Percentiles rank a stretch among this genome's conserved stretches.
phyloP scores from a whole-genome alignment of 2,113 vertebrate genomes.

The Rhineura floridana region DNA sequence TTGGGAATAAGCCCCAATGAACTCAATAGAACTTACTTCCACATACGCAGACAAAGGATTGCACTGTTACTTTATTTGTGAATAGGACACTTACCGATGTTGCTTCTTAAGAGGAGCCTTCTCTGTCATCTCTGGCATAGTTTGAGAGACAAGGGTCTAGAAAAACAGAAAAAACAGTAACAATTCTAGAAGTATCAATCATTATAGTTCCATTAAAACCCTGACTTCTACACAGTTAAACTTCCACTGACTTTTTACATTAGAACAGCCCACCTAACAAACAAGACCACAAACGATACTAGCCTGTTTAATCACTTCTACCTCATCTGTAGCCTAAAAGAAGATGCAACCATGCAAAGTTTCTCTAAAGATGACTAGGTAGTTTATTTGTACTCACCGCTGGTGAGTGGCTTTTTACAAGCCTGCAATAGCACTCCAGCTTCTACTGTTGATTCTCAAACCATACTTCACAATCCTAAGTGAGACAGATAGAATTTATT shows the following conservation, averaged over 20 bases:
- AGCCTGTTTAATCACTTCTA: neutral
- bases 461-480: neutral
- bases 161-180: constrained; percentile 41
- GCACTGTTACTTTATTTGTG: neutral
- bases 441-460: neutral
- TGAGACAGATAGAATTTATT: neutral
- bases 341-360: neutral
- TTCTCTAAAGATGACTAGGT: neutral
- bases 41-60: too few species aligned
- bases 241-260: neutral
- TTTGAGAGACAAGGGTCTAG: constrained; percentile 78
- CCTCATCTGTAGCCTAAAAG: neutral
- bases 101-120: constrained; percentile 87
- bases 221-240: neutral
- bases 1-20: neutral
- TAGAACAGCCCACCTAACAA: neutral
- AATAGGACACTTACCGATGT: constrained; percentile 80
- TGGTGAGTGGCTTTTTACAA: neutral
- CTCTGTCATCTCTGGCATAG: constrained; percentile 98
- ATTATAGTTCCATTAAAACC: neutral
- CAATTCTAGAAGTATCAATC: neutral
- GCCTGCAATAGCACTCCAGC: neutral
- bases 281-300: neutral
- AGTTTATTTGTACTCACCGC: neutral
- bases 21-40: neutral